Evolutionary conservation across 2,113 vertebrate genomes (phyloP), one percentile per base, ranked within the genome.

Genomic region (Myiopsitta monachus): DNA sequence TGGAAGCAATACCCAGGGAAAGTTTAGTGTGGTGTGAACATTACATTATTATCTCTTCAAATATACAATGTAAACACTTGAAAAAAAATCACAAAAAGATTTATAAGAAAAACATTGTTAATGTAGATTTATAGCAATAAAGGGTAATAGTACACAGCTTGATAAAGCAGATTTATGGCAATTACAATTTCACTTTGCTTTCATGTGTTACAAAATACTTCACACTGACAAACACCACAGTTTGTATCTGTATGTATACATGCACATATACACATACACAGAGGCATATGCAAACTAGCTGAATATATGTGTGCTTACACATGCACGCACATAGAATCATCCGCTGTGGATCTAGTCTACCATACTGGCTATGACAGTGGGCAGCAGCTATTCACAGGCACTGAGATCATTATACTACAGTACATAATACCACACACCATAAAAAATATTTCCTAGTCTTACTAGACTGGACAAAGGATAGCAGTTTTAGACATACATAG

Each of bases 281-380:
- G 2, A 3, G 3, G 6, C 26, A 23, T 5, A 36, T 5, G 16
- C 38, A 66, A 76, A 80, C 33, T 18, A 39, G 8, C 21, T 62
- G 64, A 62, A 61, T 30, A 16, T 46, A 26, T 7, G 18, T 21
- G 31, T 24, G 11, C 24, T 18, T 30, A 14, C 19, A 66, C 26
- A 17, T 6, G 16, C 6, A 11, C 2, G 4, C 8, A 16, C 5
- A 26, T 12, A 44, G 30, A 54, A 62, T 30, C 1, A 2, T 8
- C n/a, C n/a, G 28, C 33, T 23, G 10, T 3, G 6, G 22, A 57
- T 54, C 43, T n/a, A 62, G 19, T 38, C 47, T 38, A 63, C 38
- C 43, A 21, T 31, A 10, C 17, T 51, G 67, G 26, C 2, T 3
- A 47, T 17, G 36, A 24, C 36, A 79, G 83, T 1, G 0, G 39